Conservation (phyloP, 2,888 invertebrate species). For the Tipula unca region DNA sequence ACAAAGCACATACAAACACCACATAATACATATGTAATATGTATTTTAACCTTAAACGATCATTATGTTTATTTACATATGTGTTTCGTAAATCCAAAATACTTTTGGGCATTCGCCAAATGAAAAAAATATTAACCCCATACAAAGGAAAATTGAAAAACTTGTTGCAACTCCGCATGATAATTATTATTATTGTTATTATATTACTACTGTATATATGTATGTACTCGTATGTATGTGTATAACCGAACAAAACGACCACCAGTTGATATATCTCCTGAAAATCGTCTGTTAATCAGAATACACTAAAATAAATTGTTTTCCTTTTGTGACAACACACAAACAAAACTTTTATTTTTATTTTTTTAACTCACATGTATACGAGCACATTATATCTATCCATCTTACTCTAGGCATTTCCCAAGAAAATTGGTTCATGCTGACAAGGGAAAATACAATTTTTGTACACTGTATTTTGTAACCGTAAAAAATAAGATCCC, state of each 20-base stretch:
- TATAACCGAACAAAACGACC: background rate
- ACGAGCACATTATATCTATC: background rate
- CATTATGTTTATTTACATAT: background rate
- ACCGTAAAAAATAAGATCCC: background rate
- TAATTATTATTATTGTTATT: background rate
- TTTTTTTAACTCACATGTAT: background rate
- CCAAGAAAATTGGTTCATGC: background rate
- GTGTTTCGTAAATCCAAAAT: background rate
- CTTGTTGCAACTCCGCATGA: slow-evolving; percentile 8
- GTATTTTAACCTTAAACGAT: background rate
- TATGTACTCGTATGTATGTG: background rate
- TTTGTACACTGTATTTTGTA: background rate
- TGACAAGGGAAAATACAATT: background rate
- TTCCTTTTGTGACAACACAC: background rate
- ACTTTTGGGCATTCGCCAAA: background rate
- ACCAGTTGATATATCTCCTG: background rate
- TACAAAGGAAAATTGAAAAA: background rate
- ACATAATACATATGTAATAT: background rate
- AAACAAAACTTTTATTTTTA: background rate
- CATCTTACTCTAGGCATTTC: background rate
- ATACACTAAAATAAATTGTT: background rate
- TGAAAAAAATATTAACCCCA: background rate
- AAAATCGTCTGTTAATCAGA: slow-evolving; percentile 8
- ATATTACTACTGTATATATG: background rate
- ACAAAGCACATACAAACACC: background rate